Evolutionary conservation across 2,888 invertebrate genomes (phyloP).

Genomic region (Ryuthela nishihirai): DNA sequence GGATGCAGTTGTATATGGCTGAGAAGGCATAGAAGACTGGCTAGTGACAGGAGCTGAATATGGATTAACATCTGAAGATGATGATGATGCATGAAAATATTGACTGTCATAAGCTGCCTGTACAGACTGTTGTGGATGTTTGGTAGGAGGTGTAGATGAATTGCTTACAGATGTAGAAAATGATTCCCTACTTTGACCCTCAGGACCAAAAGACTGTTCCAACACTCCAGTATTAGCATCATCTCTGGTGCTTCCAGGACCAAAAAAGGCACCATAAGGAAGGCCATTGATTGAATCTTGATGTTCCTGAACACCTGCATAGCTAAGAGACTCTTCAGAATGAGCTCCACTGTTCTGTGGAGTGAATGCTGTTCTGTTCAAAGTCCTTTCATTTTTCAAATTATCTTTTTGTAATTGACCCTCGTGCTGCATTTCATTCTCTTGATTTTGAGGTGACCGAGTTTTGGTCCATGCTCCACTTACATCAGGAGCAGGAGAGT

Average conservation of each 20-base stretch:
- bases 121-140: constrained; percentile 17
- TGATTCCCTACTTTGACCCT: constrained; percentile 6
- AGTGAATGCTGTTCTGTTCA: background rate
- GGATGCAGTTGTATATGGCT: constrained; percentile 15
- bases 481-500: constrained; percentile 19
- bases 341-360: constrained; percentile 2
- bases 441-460: constrained; percentile 2
- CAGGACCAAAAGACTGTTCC: constrained; percentile 8
- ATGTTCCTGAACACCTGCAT: background rate
- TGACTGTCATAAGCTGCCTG: constrained; percentile 14
- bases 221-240: constrained; percentile 1
- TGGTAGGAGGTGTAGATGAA: constrained; percentile 2
- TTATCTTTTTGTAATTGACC: background rate
- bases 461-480: constrained; percentile 14
- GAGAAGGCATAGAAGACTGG: constrained; percentile 8
- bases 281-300: constrained; percentile 25
- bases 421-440: constrained; percentile 3
- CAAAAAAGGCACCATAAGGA: constrained; percentile 24
- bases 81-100: constrained; percentile 9
- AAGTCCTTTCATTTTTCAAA: background rate
- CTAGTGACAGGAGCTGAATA: background rate
- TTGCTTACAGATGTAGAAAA: constrained; percentile 2
- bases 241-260: constrained; percentile 5
- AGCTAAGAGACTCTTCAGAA: constrained; percentile 12
- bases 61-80: background rate